These are phyloP conservation scores for Dynastes hyllus DNA, from an alignment of 2,888 invertebrate species.

Conservation along the genomic window DNA sequence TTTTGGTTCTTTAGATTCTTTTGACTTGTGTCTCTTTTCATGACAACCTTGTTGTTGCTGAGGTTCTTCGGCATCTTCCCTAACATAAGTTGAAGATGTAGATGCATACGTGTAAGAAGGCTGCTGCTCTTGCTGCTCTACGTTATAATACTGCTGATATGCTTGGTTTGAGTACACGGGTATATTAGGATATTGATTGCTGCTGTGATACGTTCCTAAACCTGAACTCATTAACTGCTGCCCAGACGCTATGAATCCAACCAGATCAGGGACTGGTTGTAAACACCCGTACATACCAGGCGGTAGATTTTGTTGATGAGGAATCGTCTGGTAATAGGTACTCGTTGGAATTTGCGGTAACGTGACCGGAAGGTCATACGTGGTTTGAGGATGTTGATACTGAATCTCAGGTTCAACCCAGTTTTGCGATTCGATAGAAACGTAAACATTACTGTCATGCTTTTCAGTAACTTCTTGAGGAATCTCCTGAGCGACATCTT, in stretches of 20 bases:
- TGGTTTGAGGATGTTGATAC: conserved; percentile 60
- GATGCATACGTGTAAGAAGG: conserved; percentile 37
- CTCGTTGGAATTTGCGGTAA: conserved; percentile 52
- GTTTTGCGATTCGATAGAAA: conserved; percentile 30
- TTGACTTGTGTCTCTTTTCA: conserved; percentile 60
- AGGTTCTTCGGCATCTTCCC: conserved; percentile 17
- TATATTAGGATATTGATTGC: conserved; percentile 57
- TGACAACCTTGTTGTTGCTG: conserved; percentile 53
- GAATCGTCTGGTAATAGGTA: conserved; percentile 56
- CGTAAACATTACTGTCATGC: conserved; percentile 10
- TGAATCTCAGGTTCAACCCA: conserved; percentile 58
- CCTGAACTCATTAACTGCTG: conserved; percentile 72
- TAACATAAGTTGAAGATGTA: background rate
- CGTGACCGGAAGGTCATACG: conserved; percentile 54
- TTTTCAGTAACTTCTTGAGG: background rate
- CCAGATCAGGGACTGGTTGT: conserved; percentile 72
- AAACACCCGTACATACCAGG: conserved; percentile 71
- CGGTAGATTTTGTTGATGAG: conserved; percentile 53
- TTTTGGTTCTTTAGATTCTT: conserved; percentile 15
- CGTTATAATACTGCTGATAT: conserved; percentile 57
- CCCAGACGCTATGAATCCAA: conserved; percentile 72
- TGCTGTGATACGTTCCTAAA: conserved; percentile 70
- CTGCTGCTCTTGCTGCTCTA: conserved; percentile 50
- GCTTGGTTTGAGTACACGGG: conserved; percentile 52
- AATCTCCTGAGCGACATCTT: conserved; percentile 1